phyloP scores from a whole-genome alignment of 2,797 vertebrate species.

The Epinephelus awoara region DNA sequence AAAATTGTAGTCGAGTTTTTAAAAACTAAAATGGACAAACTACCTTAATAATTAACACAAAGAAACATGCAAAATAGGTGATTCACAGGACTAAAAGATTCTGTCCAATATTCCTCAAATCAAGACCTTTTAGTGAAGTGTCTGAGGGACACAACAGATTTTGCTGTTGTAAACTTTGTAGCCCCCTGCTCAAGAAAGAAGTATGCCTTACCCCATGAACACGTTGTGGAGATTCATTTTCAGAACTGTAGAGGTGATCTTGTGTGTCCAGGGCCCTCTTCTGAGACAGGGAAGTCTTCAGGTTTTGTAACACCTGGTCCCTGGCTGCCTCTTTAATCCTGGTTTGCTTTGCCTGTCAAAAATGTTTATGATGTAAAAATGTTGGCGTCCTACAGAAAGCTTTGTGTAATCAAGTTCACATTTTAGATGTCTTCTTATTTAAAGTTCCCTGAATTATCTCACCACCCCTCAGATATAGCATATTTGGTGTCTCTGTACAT shows the following conservation, averaged over 20 bases:
- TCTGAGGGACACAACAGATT: neutral
- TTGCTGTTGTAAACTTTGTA: neutral
- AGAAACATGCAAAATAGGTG: too few relatives aligned
- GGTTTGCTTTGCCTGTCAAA: constrained; percentile 1
- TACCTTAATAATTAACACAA: neutral
- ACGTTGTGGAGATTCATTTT: neutral
- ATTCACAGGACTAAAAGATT: neutral
- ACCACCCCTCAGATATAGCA: neutral
- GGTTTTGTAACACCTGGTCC: constrained; percentile 3
- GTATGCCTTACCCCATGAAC: neutral
- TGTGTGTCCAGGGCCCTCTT: neutral
- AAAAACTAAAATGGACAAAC: neutral
- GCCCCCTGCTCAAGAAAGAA: neutral
- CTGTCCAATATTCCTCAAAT: neutral
- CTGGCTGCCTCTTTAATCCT: neutral
- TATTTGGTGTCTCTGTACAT: neutral
- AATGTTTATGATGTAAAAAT: neutral
- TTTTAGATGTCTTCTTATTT: neutral
- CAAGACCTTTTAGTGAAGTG: neutral
- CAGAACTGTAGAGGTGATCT: neutral
- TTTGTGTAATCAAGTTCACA: neutral
- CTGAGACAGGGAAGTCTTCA: neutral
- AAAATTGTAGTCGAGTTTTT: neutral
- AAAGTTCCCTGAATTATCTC: neutral
- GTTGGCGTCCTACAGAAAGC: neutral